Base-by-base conservation (phyloP, 2,797 vertebrate genomes). In the Tapera naevia region DNA sequence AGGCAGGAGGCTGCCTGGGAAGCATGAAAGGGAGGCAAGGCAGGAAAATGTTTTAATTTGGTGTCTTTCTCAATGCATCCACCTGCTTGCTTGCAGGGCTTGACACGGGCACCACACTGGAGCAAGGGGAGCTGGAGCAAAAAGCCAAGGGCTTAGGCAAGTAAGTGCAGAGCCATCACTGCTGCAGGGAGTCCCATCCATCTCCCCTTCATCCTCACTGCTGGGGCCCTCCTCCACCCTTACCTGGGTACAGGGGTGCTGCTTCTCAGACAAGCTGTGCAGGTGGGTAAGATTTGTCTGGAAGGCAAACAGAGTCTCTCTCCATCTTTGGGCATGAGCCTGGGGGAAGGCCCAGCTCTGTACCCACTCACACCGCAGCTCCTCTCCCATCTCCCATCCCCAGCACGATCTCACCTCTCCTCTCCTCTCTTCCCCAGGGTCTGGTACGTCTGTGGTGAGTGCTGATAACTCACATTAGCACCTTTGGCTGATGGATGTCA, bases 21-120 rank as follows among this genome's bases (percentile, higher is more conserved):
- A 41, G 11, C 7, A 5, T 32, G 46, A 23, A 1, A 30, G 50
- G 28, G 6, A 48, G 46, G 21, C 15, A 23, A 13, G 5, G 27
- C 1, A 5, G 66, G 78, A 51, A 62, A 53, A 7, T 9, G 56
- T 33, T 87, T 76, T 48, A 61, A 45, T 53, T 73, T 51, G 8
- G 27, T 8, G 45, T 15, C 18, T 78, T 10, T 25, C 72, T 64
- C 8, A 0, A 6, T 14, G 16, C 33, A 54, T 6, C 33, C 41
- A 5, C n/a, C 17, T 4, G 1, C 43, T 54, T 1, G 0, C 1
- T 4, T 13, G 41, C 37, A 4, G 62, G 54, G 28, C 53, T 67
- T 35, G 69, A 54, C 1, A 1, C 28, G 85, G 46, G 25, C 71
- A 41, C 5, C 7, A 7, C 12, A 17, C 79, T 51, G 74, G 62